Conservation (phyloP, 2,888 invertebrate species). For the Orthosia incerta region DNA sequence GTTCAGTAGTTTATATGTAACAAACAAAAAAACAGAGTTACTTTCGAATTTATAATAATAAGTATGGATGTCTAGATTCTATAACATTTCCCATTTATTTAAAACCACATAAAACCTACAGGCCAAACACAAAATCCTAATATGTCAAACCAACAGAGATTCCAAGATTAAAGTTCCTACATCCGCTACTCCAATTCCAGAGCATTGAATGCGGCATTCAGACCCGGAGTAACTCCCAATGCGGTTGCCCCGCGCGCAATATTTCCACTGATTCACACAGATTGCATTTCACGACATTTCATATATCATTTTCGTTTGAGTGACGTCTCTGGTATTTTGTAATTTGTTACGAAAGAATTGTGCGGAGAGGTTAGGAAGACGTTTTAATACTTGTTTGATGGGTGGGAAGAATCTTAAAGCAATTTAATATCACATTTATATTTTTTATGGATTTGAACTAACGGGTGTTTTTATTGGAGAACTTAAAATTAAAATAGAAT, state of each 20-base stretch:
- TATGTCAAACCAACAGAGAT: background rate
- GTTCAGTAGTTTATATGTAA: too few species aligned
- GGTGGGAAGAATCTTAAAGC: background rate
- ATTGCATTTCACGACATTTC: constrained; percentile 82
- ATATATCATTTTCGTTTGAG: constrained; percentile 76
- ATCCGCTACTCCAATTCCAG: background rate
- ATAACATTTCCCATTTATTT: background rate
- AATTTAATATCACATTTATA: background rate
- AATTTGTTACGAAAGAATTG: constrained; percentile 66
- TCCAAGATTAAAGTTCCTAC: constrained; percentile 21
- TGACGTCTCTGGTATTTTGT: constrained; percentile 69
- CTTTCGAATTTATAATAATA: too few species aligned
- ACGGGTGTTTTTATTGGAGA: too few species aligned
- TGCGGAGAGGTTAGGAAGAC: constrained; percentile 23
- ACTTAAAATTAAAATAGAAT: too few species aligned
- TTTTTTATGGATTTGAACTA: background rate
- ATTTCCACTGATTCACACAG: constrained; percentile 80
- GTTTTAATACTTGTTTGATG: constrained; percentile 16
- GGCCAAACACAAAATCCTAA: background rate
- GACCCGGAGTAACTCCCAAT: constrained; percentile 46
- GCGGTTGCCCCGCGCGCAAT: constrained; percentile 72
- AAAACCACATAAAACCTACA: background rate
- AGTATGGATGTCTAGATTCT: background rate
- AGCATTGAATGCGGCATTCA: constrained; percentile 52
- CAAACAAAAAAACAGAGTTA: too few species aligned